These are phyloP conservation scores for Adineta ricciae DNA, from an alignment of 2,888 invertebrate species.

Conservation along the genomic window DNA sequence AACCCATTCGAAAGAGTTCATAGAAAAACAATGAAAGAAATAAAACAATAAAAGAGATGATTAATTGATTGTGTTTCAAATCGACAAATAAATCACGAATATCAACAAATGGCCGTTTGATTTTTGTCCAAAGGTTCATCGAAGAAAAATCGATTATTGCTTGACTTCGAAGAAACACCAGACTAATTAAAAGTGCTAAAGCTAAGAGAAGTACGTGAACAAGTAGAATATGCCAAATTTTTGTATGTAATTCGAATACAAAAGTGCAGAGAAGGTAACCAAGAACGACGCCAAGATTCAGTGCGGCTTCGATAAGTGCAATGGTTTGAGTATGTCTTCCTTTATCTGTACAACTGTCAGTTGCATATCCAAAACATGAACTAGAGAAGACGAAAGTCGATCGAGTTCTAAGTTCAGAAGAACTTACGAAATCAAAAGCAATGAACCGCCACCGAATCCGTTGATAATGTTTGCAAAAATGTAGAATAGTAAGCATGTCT, in stretches of 20 bases:
- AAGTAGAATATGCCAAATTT: not conserved
- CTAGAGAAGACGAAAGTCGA: not conserved
- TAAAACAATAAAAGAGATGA: not conserved
- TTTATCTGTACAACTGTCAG: not conserved
- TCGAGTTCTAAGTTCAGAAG: not conserved
- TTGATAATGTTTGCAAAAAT: not conserved
- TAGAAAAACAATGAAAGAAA: not conserved
- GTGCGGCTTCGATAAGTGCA: not conserved
- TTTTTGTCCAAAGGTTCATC: not conserved
- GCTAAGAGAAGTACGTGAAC: not conserved
- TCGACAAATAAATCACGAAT: not conserved
- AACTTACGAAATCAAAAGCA: not conserved
- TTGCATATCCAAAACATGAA: not conserved
- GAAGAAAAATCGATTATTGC: not conserved
- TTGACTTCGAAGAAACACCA: not conserved
- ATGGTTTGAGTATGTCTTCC: not conserved
- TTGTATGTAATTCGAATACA: not conserved
- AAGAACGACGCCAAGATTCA: not conserved
- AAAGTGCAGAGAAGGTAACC: not conserved
- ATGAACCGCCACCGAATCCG: not conserved
- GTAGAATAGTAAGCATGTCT: not conserved
- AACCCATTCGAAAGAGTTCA: not conserved
- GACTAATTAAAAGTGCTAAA: not conserved
- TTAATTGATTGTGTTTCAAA: not conserved
- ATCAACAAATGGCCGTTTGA: not conserved